phyloP scores from a whole-genome alignment of 2,888 invertebrate genomes.

The Drosophila nr. medialis region DNA sequence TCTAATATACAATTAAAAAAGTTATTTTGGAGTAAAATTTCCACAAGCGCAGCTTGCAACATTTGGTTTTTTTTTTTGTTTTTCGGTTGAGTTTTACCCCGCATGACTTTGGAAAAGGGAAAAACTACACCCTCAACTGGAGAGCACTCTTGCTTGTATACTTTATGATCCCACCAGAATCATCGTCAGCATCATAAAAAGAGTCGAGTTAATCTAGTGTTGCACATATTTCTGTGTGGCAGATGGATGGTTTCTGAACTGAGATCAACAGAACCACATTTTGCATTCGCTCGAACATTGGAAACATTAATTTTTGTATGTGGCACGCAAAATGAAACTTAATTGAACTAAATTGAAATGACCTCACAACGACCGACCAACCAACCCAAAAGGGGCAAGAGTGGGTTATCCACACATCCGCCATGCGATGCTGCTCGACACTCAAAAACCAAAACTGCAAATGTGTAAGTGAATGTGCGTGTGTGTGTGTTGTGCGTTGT shows the following conservation, averaged over 20 bases:
- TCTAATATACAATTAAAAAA: background rate
- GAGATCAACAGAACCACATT: conserved; percentile 13
- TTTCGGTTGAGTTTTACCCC: background rate
- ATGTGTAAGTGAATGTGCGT: background rate
- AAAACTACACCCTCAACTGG: background rate
- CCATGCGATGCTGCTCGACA: conserved; percentile 26
- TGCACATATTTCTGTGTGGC: background rate
- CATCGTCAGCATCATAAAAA: conserved; percentile 7
- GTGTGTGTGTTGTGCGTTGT: conserved; percentile 17
- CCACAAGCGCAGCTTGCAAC: background rate
- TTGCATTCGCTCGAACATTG: conserved; percentile 24
- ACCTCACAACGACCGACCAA: conserved; percentile 72
- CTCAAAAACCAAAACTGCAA: conserved; percentile 47
- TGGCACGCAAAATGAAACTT: conserved; percentile 66
- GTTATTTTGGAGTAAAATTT: background rate
- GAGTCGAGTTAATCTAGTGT: background rate
- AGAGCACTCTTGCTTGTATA: background rate
- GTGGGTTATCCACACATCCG: conserved; percentile 46
- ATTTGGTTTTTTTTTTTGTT: too few relatives aligned
- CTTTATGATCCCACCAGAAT: background rate
- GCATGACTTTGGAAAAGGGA: background rate
- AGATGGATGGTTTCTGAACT: background rate
- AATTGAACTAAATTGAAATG: conserved; percentile 84
- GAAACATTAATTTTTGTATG: conserved; percentile 25
- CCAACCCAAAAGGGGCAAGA: conserved; percentile 2